phyloP scores from a whole-genome alignment of 1,140 invertebrate species.

The Procambarus clarkii region DNA sequence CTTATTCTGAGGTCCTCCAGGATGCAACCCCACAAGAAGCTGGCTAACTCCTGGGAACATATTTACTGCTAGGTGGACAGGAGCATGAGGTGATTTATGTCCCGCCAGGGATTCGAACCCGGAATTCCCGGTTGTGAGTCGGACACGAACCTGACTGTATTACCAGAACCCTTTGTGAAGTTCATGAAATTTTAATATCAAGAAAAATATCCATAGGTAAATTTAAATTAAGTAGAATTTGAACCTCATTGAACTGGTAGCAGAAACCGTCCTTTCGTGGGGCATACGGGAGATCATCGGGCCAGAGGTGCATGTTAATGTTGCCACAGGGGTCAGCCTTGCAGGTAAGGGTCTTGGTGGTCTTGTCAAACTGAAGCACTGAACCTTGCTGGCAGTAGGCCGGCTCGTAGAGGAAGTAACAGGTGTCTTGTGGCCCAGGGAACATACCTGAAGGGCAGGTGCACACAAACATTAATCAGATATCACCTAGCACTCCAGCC shows the following conservation, averaged over 20 bases:
- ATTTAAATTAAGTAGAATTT: neutral
- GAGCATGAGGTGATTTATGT: too few relatives aligned
- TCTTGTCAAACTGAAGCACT: slow-evolving; percentile 66
- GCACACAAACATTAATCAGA: neutral
- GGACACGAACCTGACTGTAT: too few relatives aligned
- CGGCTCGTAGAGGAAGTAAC: slow-evolving; percentile 66
- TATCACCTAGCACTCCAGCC: neutral
- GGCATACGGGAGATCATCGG: slow-evolving; percentile 66
- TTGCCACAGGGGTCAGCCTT: slow-evolving; percentile 55
- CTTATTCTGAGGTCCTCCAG: too few relatives aligned
- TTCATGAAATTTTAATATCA: neutral
- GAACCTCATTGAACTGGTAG: slow-evolving; percentile 70
- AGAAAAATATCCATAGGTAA: neutral
- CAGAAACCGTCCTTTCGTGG: slow-evolving; percentile 62
- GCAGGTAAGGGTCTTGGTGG: slow-evolving; percentile 63
- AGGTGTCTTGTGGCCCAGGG: slow-evolving; percentile 56
- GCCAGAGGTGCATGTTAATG: slow-evolving; percentile 60
- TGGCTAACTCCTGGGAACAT: too few relatives aligned
- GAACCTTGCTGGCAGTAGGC: slow-evolving; percentile 64
- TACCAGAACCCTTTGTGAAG: too few relatives aligned
- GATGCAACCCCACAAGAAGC: too few relatives aligned
- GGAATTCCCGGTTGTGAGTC: too few relatives aligned
- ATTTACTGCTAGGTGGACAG: too few relatives aligned
- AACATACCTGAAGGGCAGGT: slow-evolving; percentile 55
- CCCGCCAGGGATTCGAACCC: too few relatives aligned